A percentile compares a stretch with the other conserved stretches of the same genome.
Evolutionary conservation across 1,140 invertebrate genomes (phyloP).

Genomic region (Macrotrachela quadricornifera): DNA sequence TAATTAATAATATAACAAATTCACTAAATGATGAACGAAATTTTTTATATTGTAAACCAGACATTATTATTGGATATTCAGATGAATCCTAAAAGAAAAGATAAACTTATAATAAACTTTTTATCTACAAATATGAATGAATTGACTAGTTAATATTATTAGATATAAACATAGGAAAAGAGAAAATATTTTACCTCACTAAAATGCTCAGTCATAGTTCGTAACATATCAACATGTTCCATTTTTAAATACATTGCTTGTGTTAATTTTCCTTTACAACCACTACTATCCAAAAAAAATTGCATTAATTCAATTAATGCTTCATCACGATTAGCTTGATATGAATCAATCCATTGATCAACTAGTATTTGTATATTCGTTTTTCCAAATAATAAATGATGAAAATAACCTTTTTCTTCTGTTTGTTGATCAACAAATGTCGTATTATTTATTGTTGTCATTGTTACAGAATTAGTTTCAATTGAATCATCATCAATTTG

Average conservation of each 20-base stretch:
- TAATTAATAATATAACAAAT: constrained; percentile 83
- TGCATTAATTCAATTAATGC: constrained; percentile 84
- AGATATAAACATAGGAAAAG: constrained; percentile 40
- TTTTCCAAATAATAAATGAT: not conserved
- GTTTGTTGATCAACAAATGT: too few relatives aligned
- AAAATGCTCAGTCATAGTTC: not conserved
- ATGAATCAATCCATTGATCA: constrained; percentile 96
- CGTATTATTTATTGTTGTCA: too few relatives aligned
- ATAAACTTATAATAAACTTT: not conserved
- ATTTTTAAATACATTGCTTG: constrained; percentile 33
- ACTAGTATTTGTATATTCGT: constrained; percentile 50
- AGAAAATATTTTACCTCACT: not conserved
- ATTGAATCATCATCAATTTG: too few relatives aligned
- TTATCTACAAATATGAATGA: not conserved
- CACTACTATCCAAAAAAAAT: constrained; percentile 89
- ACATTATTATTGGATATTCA: constrained; percentile 92
- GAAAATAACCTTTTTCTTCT: too few relatives aligned
- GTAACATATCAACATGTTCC: constrained; percentile 7
- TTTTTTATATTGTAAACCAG: constrained; percentile 87
- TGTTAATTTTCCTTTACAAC: constrained; percentile 85
- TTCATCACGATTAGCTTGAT: constrained; percentile 61
- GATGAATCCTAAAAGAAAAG: not conserved
- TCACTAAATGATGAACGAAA: constrained; percentile 87
- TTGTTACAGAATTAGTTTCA: too few relatives aligned
- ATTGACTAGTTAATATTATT: constrained; percentile 48